Base-by-base conservation (phyloP, 2,888 invertebrate genomes). In the Vanessa cardui region DNA sequence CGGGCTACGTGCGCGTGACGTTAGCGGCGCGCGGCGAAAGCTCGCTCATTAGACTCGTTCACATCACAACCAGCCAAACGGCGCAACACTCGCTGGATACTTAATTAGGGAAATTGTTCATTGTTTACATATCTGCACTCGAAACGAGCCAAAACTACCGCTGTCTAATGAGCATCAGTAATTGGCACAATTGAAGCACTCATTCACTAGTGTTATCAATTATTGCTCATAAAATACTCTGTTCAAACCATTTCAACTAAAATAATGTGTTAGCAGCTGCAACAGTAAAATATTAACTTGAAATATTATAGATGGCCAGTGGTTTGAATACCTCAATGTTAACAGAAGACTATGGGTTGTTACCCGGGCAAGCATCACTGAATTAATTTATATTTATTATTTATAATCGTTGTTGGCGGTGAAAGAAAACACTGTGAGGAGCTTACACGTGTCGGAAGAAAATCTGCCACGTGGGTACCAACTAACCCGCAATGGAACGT, bases 61-160 rank as follows among this genome's bases (percentile, higher is more conserved):
- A 80, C 81, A 83, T 83, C 78, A 78, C 81, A 81, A 85, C 83
- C 79, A 78, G 77, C 72, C 76, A 74, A 77, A 76, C 74, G 74
- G 71, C 79, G 76, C 78, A 78, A 81, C 81, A 83, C 80, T 78
- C 81, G 75, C 74, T 79, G 83, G 78, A 77, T 85, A 82, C 85
- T 86, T 89, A 88, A 90, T 89, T 90, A 90, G 86, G 82, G 83
- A 89, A 88, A 89, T 87, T 84, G 86, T 79, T 79, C 77, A 78
- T 79, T 85, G 84, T 87, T 86, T 84, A 84, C 82, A 83, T 83
- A 83, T 80, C 77, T 75, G 75, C 79, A 77, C 80, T 83, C 80
- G 80, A 39, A 80, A 84, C 83, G 82, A 82, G 83, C 79, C 83
- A 83, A 82, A 84, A 83, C 82, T 77, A 80, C 78, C 74, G 72